A percentile compares a stretch with the other conserved stretches of the same genome.
Evolutionary conservation across 2,888 invertebrate species (phyloP).

Genomic region (Schizaphis graminum): DNA sequence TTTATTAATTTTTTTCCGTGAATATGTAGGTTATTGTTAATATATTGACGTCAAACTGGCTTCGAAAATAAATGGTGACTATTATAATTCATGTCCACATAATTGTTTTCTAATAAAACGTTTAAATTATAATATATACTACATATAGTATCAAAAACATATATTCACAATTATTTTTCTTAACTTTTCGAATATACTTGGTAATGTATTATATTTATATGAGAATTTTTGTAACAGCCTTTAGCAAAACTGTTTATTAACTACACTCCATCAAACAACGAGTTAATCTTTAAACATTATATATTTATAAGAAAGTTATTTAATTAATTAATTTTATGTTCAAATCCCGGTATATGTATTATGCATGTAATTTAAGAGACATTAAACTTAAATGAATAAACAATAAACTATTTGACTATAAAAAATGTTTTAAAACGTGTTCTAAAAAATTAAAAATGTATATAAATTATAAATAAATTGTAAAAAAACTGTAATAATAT

Average conservation of each 20-base stretch:
- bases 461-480: not conserved
- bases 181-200: not conserved
- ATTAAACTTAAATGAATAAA: too few species aligned
- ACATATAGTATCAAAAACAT: not conserved
- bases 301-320: not conserved
- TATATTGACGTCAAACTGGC: not conserved
- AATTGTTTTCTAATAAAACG: conserved; percentile 5
- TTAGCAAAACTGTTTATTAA: too few species aligned
- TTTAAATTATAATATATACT: not conserved
- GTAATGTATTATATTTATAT: not conserved
- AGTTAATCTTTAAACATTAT: not conserved
- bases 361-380: not conserved
- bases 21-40: conserved; percentile 3
- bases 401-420: not conserved
- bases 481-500: not conserved
- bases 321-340: not conserved
- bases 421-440: not conserved
- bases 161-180: not conserved
- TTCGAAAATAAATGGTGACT: not conserved
- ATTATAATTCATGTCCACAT: not conserved
- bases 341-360: not conserved
- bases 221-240: not conserved
- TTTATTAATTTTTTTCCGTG: not conserved
- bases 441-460: not conserved
- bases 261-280: not conserved